A percentile compares a stretch with the other conserved stretches of the same genome.
Evolutionary conservation across 2,797 vertebrate genomes (phyloP).

Genomic region (Falco biarmicus): DNA sequence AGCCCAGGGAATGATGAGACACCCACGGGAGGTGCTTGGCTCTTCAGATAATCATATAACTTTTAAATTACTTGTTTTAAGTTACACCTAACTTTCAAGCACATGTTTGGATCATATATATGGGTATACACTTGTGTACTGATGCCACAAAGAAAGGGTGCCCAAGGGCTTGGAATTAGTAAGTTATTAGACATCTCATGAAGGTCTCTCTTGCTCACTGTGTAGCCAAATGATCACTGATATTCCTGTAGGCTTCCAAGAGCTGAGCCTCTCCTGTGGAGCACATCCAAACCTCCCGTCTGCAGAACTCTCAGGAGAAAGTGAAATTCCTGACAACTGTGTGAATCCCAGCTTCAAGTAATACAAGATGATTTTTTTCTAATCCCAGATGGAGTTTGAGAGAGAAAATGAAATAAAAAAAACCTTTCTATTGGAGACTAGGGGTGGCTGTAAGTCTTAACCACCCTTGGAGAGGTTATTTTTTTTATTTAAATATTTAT

Average conservation of each 20-base stretch:
- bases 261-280: not conserved
- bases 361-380: not conserved
- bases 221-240: not conserved
- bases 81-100: not conserved
- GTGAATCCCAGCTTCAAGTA: not conserved
- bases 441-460: not conserved
- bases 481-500: not conserved
- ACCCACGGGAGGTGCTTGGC: not conserved
- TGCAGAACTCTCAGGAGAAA: not conserved
- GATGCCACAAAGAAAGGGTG: not conserved
- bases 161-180: not conserved
- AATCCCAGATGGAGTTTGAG: not conserved
- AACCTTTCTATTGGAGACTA: not conserved
- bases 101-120: not conserved
- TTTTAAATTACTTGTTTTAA: not conserved
- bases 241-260: conserved; percentile 17
- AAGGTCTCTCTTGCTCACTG: not conserved
- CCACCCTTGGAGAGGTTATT: not conserved
- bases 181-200: not conserved
- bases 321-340: not conserved
- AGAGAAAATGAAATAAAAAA: conserved; percentile 1
- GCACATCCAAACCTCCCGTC: not conserved
- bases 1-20: not conserved
- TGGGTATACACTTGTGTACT: not conserved
- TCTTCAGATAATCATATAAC: not conserved